phyloP scores from a whole-genome alignment of 1,140 invertebrate species.

The Tetragnatha versicolor region DNA sequence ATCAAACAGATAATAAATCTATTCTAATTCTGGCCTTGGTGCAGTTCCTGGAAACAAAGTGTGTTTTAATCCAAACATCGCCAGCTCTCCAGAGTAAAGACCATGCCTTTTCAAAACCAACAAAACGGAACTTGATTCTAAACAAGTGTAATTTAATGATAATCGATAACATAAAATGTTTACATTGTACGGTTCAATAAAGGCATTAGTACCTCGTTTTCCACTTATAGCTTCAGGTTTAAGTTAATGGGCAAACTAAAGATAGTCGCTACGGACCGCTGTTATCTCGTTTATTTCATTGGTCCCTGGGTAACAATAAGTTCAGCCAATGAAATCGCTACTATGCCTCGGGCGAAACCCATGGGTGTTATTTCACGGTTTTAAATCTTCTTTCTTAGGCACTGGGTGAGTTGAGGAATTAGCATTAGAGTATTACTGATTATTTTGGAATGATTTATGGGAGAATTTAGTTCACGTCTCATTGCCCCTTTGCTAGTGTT shows the following conservation, averaged over 20 bases:
- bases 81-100: too few species aligned
- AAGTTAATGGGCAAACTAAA: conserved; percentile 35
- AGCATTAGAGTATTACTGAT: neutral
- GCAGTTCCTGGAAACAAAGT: too few species aligned
- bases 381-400: conserved; percentile 20
- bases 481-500: conserved; percentile 9
- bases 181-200: neutral
- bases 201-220: conserved; percentile 12
- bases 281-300: conserved; percentile 47
- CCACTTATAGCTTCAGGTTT: conserved; percentile 22
- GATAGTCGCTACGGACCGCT: conserved; percentile 23
- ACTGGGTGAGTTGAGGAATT: conserved; percentile 18
- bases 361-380: conserved; percentile 29
- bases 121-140: too few species aligned
- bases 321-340: conserved; percentile 24
- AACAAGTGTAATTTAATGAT: too few species aligned
- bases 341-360: neutral
- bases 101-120: neutral
- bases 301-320: conserved; percentile 25
- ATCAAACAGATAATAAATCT: too few species aligned
- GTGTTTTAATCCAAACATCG: too few species aligned
- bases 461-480: neutral
- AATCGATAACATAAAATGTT: neutral
- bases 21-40: too few species aligned
- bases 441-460: conserved; percentile 14